Conservation (phyloP, 2,888 invertebrate genomes). For the Meiosimyza decipiens region DNA sequence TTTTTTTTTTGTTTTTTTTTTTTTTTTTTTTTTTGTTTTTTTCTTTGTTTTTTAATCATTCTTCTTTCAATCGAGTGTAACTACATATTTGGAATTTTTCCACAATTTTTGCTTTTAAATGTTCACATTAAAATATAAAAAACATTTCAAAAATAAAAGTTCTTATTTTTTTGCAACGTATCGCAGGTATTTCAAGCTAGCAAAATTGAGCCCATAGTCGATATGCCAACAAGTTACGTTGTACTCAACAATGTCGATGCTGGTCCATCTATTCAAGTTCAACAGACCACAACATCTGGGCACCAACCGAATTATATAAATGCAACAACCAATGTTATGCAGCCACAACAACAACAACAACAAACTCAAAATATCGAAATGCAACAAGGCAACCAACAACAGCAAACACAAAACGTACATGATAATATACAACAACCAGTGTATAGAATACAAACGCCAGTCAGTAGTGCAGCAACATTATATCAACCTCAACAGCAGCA, state of each 20-base stretch:
- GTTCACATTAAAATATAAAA: too few species aligned
- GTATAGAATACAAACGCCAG: conserved; percentile 47
- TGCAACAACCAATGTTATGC: conserved; percentile 31
- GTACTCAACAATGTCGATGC: conserved; percentile 73
- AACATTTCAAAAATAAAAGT: too few species aligned
- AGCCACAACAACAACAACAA: conserved; percentile 42
- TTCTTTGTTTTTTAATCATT: too few species aligned
- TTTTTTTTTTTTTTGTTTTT: too few species aligned
- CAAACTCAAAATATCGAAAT: conserved; percentile 18
- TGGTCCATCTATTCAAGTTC: conserved; percentile 37
- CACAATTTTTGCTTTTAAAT: too few species aligned
- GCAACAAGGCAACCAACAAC: conserved; percentile 40
- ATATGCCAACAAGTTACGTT: conserved; percentile 78
- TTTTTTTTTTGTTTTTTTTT: too few species aligned
- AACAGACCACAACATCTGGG: conserved; percentile 34
- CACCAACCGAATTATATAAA: conserved; percentile 22
- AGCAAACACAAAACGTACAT: conserved; percentile 38
- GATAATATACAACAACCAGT: conserved; percentile 43
- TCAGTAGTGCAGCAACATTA: conserved; percentile 45
- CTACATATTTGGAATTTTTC: too few species aligned
- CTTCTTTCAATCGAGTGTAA: too few species aligned
- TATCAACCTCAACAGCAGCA: conserved; percentile 32
- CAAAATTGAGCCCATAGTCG: conserved; percentile 84
- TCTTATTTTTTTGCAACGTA: conserved; percentile 55
- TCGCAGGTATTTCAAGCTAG: conserved; percentile 80